phyloP scores from a whole-genome alignment of 2,113 vertebrate genomes.

The Pseudorhombus dupliciocellatus region DNA sequence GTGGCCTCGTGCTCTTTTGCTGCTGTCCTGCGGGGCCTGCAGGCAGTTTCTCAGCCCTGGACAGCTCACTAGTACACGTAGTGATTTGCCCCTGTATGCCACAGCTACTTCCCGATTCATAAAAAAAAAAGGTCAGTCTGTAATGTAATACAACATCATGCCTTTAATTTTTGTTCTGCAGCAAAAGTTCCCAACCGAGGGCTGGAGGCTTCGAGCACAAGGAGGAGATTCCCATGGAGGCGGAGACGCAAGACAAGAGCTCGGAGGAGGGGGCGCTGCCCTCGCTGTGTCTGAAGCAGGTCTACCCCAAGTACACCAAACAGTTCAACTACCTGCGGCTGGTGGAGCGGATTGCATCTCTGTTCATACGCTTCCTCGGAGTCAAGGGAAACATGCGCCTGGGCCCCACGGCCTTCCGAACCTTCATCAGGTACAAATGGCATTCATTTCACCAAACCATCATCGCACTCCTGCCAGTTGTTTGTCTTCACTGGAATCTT shows the following conservation, averaged over 20 bases:
- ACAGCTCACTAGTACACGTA: conserved; percentile 1
- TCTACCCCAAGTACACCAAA: conserved; percentile 94
- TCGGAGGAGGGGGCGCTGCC: conserved; percentile 73
- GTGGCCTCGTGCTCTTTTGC: not conserved
- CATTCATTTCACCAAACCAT: not conserved
- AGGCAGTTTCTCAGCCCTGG: not conserved
- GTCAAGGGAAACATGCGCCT: conserved; percentile 92
- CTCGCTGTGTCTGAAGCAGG: conserved; percentile 92
- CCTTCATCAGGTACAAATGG: conserved; percentile 87
- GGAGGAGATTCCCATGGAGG: conserved; percentile 63
- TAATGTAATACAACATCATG: not conserved
- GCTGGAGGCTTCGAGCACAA: conserved; percentile 8
- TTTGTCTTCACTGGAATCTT: not conserved
- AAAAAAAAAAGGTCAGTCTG: not conserved
- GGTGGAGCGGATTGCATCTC: conserved; percentile 87
- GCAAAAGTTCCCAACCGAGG: conserved; percentile 68
- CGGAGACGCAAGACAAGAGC: conserved; percentile 32
- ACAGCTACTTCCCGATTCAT: not conserved
- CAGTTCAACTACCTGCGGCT: conserved; percentile 91
- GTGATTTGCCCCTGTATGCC: not conserved
- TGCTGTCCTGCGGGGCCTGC: not conserved
- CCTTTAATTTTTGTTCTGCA: not conserved
- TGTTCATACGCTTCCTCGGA: conserved; percentile 95
- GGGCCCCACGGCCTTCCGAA: conserved; percentile 93
- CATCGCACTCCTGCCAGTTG: not conserved